Evolutionary conservation across 1,140 invertebrate species (phyloP), one percentile per base, ranked within the genome.

Genomic region (Lucilia cuprina): DNA sequence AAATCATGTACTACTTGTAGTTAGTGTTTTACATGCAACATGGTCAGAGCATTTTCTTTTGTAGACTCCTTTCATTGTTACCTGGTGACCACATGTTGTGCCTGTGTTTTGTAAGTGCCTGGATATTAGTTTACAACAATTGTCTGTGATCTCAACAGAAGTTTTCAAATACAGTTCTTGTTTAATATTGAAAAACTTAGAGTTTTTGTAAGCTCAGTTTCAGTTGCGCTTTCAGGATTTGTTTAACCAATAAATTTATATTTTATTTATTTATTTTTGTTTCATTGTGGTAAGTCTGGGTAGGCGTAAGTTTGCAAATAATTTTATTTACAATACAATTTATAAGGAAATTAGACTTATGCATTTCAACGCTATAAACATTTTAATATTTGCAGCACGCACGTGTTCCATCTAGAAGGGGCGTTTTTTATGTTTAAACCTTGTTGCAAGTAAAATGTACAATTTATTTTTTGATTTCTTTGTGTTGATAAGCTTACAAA

Each of bases 181-280:
- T 70, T 0, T 21, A 70, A 70, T 41, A 41, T 10, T 41, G 0
- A 5, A 5, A 41, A 5, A 21, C 65, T 70, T 21, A 70, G 21
- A 25, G 65, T 70, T 55, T 21, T 21, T 0, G 21, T 21, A 25
- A 70, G n/a, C 19, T 21, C n/a, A 70, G 65, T 70, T 70, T 70
- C 65, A 70, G 65, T 70, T 70, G 65, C 65, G 65, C 65, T 10
- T 70, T 70, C 21, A 70, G 65, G 21, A 70, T 70, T 70, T 70
- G 21, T 70, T 70, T 70, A 70, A 70, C 65, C 65, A 70, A 70
- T 70, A 70, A 70, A 70, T 70, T 70, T 70, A 21, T 70, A 7
- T 21, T 70, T 70, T 70, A 9, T 70, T 55, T 25, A 25, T 70
- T 70, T 41, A 70, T 21, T 70, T 70, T 70, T 21, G 21, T 8